Conservation (phyloP, 2,888 invertebrate genomes). For the Prostheceraeus crozeri region DNA sequence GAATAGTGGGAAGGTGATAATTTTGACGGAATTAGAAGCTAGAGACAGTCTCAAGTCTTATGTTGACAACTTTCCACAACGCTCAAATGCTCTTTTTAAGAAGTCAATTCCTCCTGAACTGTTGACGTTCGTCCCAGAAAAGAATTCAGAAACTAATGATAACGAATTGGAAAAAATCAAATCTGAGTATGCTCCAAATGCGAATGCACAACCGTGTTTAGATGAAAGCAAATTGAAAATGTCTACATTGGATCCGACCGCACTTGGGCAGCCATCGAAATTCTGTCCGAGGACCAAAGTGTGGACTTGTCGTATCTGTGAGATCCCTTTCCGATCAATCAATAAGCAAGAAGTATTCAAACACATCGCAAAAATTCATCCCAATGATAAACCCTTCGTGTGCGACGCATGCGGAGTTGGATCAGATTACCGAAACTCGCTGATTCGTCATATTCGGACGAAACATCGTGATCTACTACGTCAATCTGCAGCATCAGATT, state of each 20-base stretch:
- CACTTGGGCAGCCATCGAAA: neutral
- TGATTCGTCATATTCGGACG: slow-evolving; percentile 49
- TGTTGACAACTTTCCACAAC: slow-evolving; percentile 32
- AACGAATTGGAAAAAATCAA: neutral
- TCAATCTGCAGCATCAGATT: too few relatives aligned
- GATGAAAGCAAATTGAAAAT: too few relatives aligned
- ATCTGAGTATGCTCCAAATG: neutral
- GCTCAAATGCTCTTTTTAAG: neutral
- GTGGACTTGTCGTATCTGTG: slow-evolving; percentile 25
- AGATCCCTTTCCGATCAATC: neutral
- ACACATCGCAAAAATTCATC: slow-evolving; percentile 34
- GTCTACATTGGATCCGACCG: neutral
- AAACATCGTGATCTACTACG: slow-evolving; percentile 43
- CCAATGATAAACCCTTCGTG: slow-evolving; percentile 41
- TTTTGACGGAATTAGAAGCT: slow-evolving; percentile 44
- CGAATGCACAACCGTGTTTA: too few relatives aligned
- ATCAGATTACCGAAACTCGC: slow-evolving; percentile 55
- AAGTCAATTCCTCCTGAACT: neutral
- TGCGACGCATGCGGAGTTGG: slow-evolving; percentile 54
- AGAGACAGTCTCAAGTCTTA: slow-evolving; percentile 2
- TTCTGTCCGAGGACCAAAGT: neutral
- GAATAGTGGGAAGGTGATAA: slow-evolving; percentile 42
- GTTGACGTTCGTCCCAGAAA: neutral
- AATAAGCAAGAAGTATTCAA: neutral
- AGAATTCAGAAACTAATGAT: slow-evolving; percentile 5